These are phyloP conservation scores for Thereva nobilitata DNA, from an alignment of 2,888 invertebrate species.

Conservation along the genomic window DNA sequence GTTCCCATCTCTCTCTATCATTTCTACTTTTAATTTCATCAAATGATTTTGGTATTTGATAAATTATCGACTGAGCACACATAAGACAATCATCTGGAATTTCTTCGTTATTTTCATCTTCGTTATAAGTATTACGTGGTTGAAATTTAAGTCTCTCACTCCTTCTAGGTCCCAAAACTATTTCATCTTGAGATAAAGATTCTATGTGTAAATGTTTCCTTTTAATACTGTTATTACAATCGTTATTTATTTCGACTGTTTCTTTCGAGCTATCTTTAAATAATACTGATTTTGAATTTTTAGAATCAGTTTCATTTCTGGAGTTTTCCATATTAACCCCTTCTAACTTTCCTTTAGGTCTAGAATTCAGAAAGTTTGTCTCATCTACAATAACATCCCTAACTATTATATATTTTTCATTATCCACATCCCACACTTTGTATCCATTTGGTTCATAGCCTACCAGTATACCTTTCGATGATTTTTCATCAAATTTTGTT, in stretches of 20 bases:
- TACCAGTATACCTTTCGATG: constrained; percentile 49
- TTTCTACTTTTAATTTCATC: constrained; percentile 40
- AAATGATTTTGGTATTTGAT: constrained; percentile 38
- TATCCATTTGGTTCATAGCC: constrained; percentile 51
- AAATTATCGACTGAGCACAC: constrained; percentile 34
- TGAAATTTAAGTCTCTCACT: constrained; percentile 32
- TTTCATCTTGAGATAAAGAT: too few relatives aligned
- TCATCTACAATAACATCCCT: constrained; percentile 52
- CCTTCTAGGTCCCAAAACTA: constrained; percentile 4
- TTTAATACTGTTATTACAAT: too few relatives aligned
- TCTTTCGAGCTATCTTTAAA: neutral
- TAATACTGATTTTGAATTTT: neutral
- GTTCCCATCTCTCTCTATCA: constrained; percentile 42
- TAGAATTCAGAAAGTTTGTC: constrained; percentile 44
- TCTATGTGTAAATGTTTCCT: neutral
- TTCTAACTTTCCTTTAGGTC: constrained; percentile 37
- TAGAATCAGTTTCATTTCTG: neutral
- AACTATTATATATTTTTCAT: constrained; percentile 46
- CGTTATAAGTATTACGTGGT: constrained; percentile 23
- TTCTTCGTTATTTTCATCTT: constrained; percentile 1
- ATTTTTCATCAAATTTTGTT: constrained; percentile 49
- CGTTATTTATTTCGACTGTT: constrained; percentile 1
- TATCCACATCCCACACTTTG: constrained; percentile 48
- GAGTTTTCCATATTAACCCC: constrained; percentile 18
- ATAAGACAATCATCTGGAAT: constrained; percentile 30